phyloP scores from a whole-genome alignment of 2,113 vertebrate genomes.

The Cairina moschata region DNA sequence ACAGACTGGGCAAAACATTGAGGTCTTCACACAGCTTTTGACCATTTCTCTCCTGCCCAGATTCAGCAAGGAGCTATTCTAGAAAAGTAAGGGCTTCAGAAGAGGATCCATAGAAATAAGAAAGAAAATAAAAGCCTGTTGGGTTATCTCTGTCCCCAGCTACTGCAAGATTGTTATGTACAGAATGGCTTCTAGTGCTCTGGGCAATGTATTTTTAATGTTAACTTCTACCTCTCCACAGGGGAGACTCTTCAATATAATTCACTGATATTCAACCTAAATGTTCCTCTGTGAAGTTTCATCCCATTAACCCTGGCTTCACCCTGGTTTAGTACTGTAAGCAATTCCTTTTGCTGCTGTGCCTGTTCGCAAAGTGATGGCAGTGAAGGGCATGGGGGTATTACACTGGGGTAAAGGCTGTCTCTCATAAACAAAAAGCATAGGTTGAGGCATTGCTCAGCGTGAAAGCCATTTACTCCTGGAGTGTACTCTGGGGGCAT shows the following conservation, averaged over 20 bases:
- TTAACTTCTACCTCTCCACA: slow-evolving; percentile 37
- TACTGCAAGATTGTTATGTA: neutral
- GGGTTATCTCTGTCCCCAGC: neutral
- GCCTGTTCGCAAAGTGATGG: rapidly evolving
- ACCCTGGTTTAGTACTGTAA: neutral
- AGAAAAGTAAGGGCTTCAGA: neutral
- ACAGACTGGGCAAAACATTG: neutral
- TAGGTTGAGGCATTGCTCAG: neutral
- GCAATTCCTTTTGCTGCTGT: neutral
- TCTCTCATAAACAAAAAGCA: neutral
- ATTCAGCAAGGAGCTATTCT: neutral
- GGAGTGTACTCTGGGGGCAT: neutral
- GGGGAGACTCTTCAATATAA: neutral
- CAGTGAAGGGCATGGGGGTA: neutral
- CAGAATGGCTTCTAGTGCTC: slow-evolving; percentile 24
- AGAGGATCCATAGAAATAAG: neutral
- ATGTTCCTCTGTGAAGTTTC: slow-evolving; percentile 8
- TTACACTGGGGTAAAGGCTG: neutral
- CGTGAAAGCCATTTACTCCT: neutral
- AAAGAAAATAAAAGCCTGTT: neutral
- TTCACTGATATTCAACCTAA: slow-evolving; percentile 4
- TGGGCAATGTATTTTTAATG: slow-evolving; percentile 45
- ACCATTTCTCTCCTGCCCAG: neutral
- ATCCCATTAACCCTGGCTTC: slow-evolving; percentile 44
- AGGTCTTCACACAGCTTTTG: neutral